Evolutionary conservation across 2,888 invertebrate species (phyloP), one percentile per base, ranked within the genome.

Genomic region (Chloromyia formosa): DNA sequence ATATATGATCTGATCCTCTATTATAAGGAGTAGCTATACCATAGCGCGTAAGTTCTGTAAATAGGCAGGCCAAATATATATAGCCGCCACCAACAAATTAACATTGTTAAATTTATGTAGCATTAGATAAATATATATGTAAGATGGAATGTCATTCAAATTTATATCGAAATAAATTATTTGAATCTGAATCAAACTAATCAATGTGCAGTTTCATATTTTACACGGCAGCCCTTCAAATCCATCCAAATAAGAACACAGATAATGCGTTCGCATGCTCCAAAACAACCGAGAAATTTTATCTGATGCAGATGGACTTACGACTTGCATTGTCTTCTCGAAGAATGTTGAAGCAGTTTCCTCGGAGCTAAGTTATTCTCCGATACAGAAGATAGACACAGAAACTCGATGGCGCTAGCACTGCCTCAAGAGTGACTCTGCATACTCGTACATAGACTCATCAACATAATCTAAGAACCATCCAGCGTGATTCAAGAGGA

Each of bases 401-500:
- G 27, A 27, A 27, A 27, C 20, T 61, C 61, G 45, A 45, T 66
- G 66, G 66, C 66, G 16, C 66, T 66, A n/a, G 49, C 49, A 49
- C 49, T 16, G 42, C 66, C 22, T n/a, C 4, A 49, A 49, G 49
- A 45, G 20, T 66, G 66, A 54, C 54, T 54, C 16, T 23, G 53
- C 56, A 35, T 35, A 35, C n/a, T n/a, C n/a, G n/a, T n/a, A n/a
- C 27, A 35, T 2, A 35, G 27, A 7, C 27, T 35, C 27, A 35
- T 35, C 27, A 35, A 35, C 71, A 58, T 58, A 71, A 71, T 71
- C 71, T 56, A 58, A 71, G 71, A 71, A 58, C 42, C 71, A 71
- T 66, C 27, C 20, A 69, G 42, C 40, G 40, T 42, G 20, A 5
- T 40, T 71, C 71, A 71, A 71, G 71, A 71, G 71, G 56, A 56